These are phyloP conservation scores for Oreotrochilus melanogaster DNA, from an alignment of 2,113 vertebrate genomes.

Conservation along the genomic window DNA sequence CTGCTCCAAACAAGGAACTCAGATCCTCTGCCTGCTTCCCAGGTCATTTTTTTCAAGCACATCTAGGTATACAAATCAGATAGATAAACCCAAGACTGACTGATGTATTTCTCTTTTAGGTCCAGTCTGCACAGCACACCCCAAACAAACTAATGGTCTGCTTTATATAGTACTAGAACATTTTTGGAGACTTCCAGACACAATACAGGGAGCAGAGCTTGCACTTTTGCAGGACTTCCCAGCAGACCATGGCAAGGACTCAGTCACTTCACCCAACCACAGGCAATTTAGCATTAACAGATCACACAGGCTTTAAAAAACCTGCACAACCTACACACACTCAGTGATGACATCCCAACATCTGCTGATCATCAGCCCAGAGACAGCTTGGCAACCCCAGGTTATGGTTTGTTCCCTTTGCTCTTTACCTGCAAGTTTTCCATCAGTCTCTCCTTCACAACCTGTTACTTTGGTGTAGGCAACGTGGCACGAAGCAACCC, in stretches of 20 bases:
- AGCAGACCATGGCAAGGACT: neutral
- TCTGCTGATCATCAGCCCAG: neutral
- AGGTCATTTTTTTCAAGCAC: neutral
- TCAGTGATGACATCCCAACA: neutral
- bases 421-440: neutral
- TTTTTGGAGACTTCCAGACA: neutral
- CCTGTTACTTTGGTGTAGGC: neutral
- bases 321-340: accelerated
- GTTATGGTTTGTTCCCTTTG: accelerated
- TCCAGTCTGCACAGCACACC: neutral
- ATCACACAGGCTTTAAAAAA: neutral
- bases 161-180: neutral
- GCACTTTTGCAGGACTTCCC: neutral
- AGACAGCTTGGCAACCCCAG: neutral
- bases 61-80: neutral
- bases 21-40: neutral
- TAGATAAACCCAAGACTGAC: neutral
- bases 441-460: neutral
- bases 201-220: neutral
- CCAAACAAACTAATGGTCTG: neutral
- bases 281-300: neutral
- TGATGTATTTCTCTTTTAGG: neutral
- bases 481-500: neutral
- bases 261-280: neutral
- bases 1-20: neutral